These are phyloP conservation scores for Agonopterix heracliana DNA, from an alignment of 2,888 invertebrate genomes.

Conservation along the genomic window DNA sequence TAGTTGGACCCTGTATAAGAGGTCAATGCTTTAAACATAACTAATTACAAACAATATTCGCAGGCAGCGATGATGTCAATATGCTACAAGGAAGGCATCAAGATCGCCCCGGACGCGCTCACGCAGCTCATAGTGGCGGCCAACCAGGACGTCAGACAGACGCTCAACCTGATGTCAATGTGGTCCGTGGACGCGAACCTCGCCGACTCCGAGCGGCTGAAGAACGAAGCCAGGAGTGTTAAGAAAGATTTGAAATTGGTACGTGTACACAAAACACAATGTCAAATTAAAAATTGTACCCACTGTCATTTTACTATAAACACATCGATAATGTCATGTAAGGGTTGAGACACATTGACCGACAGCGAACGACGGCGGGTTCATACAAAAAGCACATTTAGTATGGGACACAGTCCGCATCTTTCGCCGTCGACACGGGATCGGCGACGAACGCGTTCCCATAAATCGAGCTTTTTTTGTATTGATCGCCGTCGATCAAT, in stretches of 20 bases:
- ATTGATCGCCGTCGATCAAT: no score
- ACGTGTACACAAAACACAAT: constrained; percentile 26
- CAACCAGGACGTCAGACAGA: constrained; percentile 95
- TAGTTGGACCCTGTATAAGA: no score
- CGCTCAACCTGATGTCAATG: constrained; percentile 92
- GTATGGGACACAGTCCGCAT: no score
- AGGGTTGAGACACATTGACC: no score
- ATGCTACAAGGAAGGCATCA: constrained; percentile 92
- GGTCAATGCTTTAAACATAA: no score
- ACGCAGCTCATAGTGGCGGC: constrained; percentile 90
- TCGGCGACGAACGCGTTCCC: no score
- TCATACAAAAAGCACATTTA: no score
- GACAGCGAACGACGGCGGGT: no score
- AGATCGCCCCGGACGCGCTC: constrained; percentile 84
- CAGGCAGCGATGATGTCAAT: constrained; percentile 94
- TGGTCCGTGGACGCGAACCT: constrained; percentile 79
- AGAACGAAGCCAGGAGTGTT: constrained; percentile 74
- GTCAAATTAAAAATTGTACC: no score
- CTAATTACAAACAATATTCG: constrained; percentile 15
- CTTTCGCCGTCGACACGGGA: no score
- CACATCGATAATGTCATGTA: no score
- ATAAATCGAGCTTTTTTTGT: no score
- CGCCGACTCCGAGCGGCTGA: constrained; percentile 67
- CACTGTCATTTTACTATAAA: not conserved
- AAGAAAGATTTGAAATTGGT: constrained; percentile 92